phyloP scores from a whole-genome alignment of 2,113 vertebrate genomes.

The Microcebus lehilahytsara region DNA sequence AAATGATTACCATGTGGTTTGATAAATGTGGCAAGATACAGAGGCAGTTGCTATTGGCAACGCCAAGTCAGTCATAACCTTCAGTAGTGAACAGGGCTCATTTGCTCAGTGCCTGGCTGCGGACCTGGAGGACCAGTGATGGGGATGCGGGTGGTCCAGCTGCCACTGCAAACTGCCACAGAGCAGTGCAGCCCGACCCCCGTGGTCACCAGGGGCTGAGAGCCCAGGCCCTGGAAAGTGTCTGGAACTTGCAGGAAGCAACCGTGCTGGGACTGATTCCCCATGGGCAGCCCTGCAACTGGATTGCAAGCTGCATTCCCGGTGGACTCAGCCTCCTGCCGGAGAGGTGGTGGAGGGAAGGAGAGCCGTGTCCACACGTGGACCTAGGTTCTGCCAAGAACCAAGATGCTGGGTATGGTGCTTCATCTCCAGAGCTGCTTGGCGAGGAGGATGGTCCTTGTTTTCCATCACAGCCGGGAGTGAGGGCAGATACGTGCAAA shows the following conservation, averaged over 20 bases:
- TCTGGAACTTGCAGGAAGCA: not conserved
- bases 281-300: not conserved
- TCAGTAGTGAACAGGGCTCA: not conserved
- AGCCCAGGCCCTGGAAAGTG: not conserved
- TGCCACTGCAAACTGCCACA: not conserved
- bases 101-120: not conserved
- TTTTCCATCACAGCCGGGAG: not conserved
- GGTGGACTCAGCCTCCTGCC: not conserved
- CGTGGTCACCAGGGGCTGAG: rapidly evolving
- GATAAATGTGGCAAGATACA: not conserved
- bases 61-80: not conserved
- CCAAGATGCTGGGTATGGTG: not conserved
- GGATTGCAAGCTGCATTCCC: not conserved
- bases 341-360: not conserved
- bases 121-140: not conserved
- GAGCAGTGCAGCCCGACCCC: not conserved
- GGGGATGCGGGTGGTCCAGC: not conserved
- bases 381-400: not conserved
- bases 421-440: not conserved
- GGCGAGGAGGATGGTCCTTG: not conserved
- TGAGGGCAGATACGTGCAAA: not conserved
- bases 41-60: constrained; percentile 56
- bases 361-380: rapidly evolving
- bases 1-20: not conserved
- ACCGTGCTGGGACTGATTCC: not conserved